These are phyloP conservation scores for Trachops cirrhosus DNA, from an alignment of 2,797 vertebrate species.

Conservation along the genomic window DNA sequence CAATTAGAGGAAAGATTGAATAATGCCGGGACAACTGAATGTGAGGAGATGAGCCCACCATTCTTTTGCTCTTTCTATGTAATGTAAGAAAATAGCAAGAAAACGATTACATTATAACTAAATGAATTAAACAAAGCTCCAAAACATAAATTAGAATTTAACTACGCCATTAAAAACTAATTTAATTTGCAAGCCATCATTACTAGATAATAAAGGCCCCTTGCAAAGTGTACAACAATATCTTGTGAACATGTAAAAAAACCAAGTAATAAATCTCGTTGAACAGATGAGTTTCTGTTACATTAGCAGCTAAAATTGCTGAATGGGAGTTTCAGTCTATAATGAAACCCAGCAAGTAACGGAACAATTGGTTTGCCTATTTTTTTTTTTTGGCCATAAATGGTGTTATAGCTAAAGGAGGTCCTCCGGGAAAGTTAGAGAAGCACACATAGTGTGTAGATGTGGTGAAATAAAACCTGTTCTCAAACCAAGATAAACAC, in stretches of 20 bases:
- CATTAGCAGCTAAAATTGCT: constrained; percentile 81
- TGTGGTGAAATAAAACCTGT: constrained; percentile 20
- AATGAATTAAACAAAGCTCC: constrained; percentile 86
- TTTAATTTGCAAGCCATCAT: constrained; percentile 86
- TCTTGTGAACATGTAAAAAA: constrained; percentile 77
- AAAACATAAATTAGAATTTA: constrained; percentile 89
- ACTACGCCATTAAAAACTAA: constrained; percentile 85
- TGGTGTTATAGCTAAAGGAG: constrained; percentile 70
- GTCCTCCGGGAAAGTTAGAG: constrained; percentile 52
- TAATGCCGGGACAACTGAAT: constrained; percentile 73
- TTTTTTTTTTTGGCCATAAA: constrained; percentile 51
- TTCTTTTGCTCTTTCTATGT: constrained; percentile 75
- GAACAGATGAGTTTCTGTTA: constrained; percentile 83
- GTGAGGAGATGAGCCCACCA: constrained; percentile 56
- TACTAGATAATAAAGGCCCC: constrained; percentile 85
- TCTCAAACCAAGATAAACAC: background rate
- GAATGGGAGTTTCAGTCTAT: constrained; percentile 80
- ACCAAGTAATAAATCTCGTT: constrained; percentile 82
- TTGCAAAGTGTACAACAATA: constrained; percentile 81
- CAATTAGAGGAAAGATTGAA: constrained; percentile 79
- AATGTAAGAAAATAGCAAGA: constrained; percentile 82
- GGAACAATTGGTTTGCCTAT: constrained; percentile 70
- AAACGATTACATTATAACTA: constrained; percentile 82
- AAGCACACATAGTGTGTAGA: background rate
- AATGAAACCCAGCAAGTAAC: constrained; percentile 80